Evolutionary conservation across 2,113 vertebrate genomes (phyloP), one percentile per base, ranked within the genome.

Genomic region (Trichomycterus rosablanca): DNA sequence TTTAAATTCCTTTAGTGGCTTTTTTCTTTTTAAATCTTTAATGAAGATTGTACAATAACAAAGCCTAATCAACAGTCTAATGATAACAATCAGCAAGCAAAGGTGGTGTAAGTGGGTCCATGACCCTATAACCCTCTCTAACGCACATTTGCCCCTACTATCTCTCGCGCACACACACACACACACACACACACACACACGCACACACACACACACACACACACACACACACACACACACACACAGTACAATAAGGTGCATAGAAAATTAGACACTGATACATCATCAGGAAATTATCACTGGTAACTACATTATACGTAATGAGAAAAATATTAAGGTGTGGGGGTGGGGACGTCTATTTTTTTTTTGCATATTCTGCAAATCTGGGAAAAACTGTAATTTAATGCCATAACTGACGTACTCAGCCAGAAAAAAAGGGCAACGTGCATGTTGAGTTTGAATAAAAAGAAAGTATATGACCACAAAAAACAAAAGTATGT

Each of bases 41-140:
- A 86, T 84, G 81, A 81, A 80, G 77, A 86, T 78, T 68, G 66
- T 67, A n/a, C n/a, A n/a, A n/a, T 62, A 78, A 81, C 76, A 74
- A 81, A 80, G 73, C 68, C 77, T 83, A 73, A 83, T 84, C 79
- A 79, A 78, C 73, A 76, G 71, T 71, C 66, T 69, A 71, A 73
- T 75, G 68, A 79, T 72, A 75, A 74, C 58, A 75, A 72, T 72
- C 49, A 4, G n/a, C 22, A 55, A 59, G 54, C 54, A 44, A 63
- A 67, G 51, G 60, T 53, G 23, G 46, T 59, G 64, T 72, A 67
- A 72, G 67, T 67, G 65, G 44, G 46, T 67, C 35, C 54, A 53
- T 7, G 16, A 37, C 59, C 50, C 48, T 60, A 68, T 59, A 60
- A 22, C 59, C 3, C 44, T 61, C 57, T 53, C 34, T 37, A 64